Conservation (phyloP, 2,797 vertebrate genomes). For the Simalia tracyae region DNA sequence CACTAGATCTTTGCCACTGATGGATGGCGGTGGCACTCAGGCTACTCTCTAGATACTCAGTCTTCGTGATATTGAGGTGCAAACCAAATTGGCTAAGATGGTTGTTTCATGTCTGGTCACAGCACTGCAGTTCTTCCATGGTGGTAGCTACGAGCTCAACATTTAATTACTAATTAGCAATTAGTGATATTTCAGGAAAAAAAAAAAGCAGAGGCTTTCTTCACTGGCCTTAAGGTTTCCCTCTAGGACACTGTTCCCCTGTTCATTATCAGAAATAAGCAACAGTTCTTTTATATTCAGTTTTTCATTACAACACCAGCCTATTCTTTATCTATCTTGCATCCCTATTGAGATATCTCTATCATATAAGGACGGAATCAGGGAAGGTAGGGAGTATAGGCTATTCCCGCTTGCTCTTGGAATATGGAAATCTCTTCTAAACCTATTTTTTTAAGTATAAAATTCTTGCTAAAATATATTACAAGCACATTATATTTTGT, state of each 20-base stretch:
- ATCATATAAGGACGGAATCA: neutral
- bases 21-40: too few relatives aligned
- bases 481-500: conserved; percentile 5
- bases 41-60: too few relatives aligned
- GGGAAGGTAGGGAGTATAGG: neutral
- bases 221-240: neutral
- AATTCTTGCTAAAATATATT: conserved; percentile 20
- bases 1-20: too few relatives aligned
- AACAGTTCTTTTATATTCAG: neutral
- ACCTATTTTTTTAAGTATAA: neutral
- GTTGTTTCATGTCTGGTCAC: too few relatives aligned
- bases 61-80: too few relatives aligned
- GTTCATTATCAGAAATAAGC: neutral
- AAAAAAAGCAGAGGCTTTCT: neutral
- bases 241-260: neutral
- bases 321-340: neutral
- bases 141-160: too few relatives aligned
- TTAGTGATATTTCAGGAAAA: neutral
- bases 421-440: neutral
- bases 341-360: neutral
- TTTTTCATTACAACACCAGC: neutral
- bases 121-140: too few relatives aligned
- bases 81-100: too few relatives aligned
- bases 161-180: neutral
- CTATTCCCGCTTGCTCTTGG: neutral